phyloP scores from a whole-genome alignment of 2,113 vertebrate species.

The Ophthalmolycus amberensis region DNA sequence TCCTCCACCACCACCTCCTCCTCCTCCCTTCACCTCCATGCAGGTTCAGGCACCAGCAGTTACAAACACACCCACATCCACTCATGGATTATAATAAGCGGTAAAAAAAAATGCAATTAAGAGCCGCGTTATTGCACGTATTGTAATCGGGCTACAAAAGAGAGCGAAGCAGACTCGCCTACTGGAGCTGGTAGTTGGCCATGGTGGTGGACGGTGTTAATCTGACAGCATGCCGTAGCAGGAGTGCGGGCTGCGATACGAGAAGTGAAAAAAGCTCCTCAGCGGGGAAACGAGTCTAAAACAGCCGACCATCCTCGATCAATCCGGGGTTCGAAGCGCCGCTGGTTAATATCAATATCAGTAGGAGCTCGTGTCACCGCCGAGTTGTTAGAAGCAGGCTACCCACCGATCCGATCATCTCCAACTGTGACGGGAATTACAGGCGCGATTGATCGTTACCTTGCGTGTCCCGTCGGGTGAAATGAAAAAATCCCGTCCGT shows the following conservation, averaged over 20 bases:
- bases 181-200: slow-evolving; percentile 65
- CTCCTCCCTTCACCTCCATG: slow-evolving; percentile 41
- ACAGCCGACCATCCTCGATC: slow-evolving; percentile 46
- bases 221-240: slow-evolving; percentile 72
- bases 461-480: slow-evolving; percentile 60
- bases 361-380: slow-evolving; percentile 35
- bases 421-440: slow-evolving; percentile 58
- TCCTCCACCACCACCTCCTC: slow-evolving; percentile 2
- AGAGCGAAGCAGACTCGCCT: slow-evolving; percentile 46
- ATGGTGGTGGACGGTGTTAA: slow-evolving; percentile 58
- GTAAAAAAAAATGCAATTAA: background rate
- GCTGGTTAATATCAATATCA: slow-evolving; percentile 23
- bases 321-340: slow-evolving; percentile 22
- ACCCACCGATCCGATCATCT: slow-evolving; percentile 52
- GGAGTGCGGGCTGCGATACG: slow-evolving; percentile 44
- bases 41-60: slow-evolving; percentile 49
- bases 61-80: slow-evolving; percentile 48
- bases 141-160: background rate
- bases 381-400: slow-evolving; percentile 50
- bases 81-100: background rate
- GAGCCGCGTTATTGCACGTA: background rate
- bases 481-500: background rate
- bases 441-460: slow-evolving; percentile 67
- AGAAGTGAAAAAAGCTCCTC: slow-evolving; percentile 52
- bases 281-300: slow-evolving; percentile 30